These are phyloP conservation scores for Actias luna DNA, from an alignment of 2,888 invertebrate species.

Conservation along the genomic window DNA sequence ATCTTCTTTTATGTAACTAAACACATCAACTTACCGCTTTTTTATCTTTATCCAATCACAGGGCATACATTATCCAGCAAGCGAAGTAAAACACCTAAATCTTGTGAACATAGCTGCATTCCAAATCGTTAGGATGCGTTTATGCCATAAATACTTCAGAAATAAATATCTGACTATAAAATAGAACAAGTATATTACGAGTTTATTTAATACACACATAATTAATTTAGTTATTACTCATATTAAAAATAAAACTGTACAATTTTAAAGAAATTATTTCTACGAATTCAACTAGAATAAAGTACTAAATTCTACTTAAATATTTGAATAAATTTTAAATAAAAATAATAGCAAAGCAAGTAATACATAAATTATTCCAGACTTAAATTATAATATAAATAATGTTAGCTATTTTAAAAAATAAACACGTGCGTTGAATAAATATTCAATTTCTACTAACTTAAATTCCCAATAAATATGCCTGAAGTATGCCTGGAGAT, in stretches of 20 bases:
- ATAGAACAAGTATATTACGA: background rate
- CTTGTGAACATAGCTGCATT: constrained; percentile 8
- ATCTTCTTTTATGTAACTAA: constrained; percentile 21
- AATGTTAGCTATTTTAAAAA: too few relatives aligned
- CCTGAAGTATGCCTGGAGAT: background rate
- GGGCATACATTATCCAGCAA: constrained; percentile 5
- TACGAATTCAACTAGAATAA: too few relatives aligned
- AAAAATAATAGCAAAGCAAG: background rate
- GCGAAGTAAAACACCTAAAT: constrained; percentile 13
- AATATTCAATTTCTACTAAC: background rate
- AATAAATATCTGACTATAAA: background rate
- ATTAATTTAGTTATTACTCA: background rate
- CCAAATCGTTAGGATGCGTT: constrained; percentile 9
- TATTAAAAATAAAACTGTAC: background rate
- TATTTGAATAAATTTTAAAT: too few relatives aligned
- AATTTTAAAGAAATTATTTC: background rate
- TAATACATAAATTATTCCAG: background rate
- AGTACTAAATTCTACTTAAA: too few relatives aligned
- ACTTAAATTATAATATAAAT: too few relatives aligned
- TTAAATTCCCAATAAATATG: background rate
- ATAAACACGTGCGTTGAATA: too few relatives aligned
- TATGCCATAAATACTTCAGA: background rate
- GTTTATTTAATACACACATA: background rate
- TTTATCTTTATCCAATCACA: constrained; percentile 11
- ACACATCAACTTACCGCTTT: background rate